Percentiles rank a stretch among this genome's conserved stretches.
Evolutionary conservation across 2,797 vertebrate genomes (phyloP).

Genomic region (Sebastolobus altivelis): DNA sequence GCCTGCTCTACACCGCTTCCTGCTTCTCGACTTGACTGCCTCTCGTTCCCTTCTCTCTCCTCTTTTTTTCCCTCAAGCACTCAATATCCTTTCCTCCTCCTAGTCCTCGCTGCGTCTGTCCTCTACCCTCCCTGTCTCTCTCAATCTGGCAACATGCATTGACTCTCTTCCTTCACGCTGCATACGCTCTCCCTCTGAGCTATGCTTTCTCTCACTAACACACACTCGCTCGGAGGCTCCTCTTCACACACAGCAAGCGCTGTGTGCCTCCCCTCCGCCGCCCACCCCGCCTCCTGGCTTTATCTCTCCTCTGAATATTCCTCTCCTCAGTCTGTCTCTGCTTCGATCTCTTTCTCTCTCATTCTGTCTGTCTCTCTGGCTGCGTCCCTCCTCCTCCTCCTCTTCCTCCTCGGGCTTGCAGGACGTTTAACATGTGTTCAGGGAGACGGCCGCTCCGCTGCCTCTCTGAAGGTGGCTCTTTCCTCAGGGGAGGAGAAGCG

Average conservation of each 20-base stretch:
- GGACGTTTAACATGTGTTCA: slow-evolving; percentile 82
- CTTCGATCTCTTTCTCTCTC: slow-evolving; percentile 38
- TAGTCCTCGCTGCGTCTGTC: slow-evolving; percentile 20
- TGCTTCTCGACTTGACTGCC: slow-evolving; percentile 41
- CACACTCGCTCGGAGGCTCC: slow-evolving; percentile 47
- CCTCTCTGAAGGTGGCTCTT: slow-evolving; percentile 81
- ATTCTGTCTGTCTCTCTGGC: slow-evolving; percentile 17
- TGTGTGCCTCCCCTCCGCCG: slow-evolving; percentile 30
- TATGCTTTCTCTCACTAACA: slow-evolving; percentile 52
- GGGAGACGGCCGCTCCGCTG: slow-evolving; percentile 70
- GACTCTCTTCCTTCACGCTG: slow-evolving; percentile 56
- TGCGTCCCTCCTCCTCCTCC: slow-evolving; percentile 63
- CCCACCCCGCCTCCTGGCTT: slow-evolving; percentile 68
- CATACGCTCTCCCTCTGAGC: slow-evolving; percentile 56
- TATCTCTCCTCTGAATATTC: slow-evolving; percentile 67
- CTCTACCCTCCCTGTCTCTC: slow-evolving; percentile 50
- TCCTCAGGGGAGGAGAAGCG: slow-evolving; percentile 75
- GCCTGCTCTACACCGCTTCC: slow-evolving; percentile 37
- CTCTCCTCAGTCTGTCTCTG: slow-evolving; percentile 55
- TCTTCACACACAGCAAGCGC: slow-evolving; percentile 42
- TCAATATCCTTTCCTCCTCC: slow-evolving; percentile 11
- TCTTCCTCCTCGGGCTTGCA: slow-evolving; percentile 59
- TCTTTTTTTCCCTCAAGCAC: slow-evolving; percentile 21
- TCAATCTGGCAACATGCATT: slow-evolving; percentile 56
- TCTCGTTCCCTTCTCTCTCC: slow-evolving; percentile 29